Conservation (phyloP, 92 coral and sea anemone genomes). For the Micromussa lordhowensis region DNA sequence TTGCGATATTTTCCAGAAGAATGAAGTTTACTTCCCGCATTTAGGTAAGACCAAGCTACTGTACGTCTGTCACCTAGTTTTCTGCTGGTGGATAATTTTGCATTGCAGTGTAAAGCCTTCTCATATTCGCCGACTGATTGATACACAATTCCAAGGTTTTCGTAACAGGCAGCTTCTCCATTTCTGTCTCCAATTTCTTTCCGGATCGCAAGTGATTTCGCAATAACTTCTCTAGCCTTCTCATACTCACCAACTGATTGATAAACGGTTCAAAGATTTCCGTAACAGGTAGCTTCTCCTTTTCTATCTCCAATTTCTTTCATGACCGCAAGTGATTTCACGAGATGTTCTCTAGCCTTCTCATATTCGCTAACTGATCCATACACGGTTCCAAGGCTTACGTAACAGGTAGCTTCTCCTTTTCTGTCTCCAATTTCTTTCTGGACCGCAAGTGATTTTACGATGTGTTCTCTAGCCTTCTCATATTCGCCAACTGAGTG, state of each 20-base stretch:
- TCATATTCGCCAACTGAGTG: too few species aligned
- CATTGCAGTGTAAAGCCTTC: neutral
- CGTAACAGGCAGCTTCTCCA: neutral
- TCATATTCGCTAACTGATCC: neutral
- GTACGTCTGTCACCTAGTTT: too few species aligned
- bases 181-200: slow-evolving; percentile 7
- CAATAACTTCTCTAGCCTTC: neutral
- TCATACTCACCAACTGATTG: neutral
- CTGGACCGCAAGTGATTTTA: neutral
- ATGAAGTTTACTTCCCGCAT: too few species aligned
- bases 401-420: neutral
- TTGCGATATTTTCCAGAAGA: too few species aligned
- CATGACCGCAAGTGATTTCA: neutral
- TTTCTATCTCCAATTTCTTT: neutral
- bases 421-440: neutral
- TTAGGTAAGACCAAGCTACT: too few species aligned
- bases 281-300: neutral
- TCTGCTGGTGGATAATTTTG: too few species aligned
- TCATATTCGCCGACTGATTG: neutral
- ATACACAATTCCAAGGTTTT: neutral
- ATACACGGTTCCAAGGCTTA: neutral
- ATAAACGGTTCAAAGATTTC: neutral
- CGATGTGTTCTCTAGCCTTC: neutral
- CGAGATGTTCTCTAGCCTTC: neutral
- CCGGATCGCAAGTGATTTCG: neutral